Base-by-base conservation (phyloP, 2,888 invertebrate species). In the Cylloceria caligata region DNA sequence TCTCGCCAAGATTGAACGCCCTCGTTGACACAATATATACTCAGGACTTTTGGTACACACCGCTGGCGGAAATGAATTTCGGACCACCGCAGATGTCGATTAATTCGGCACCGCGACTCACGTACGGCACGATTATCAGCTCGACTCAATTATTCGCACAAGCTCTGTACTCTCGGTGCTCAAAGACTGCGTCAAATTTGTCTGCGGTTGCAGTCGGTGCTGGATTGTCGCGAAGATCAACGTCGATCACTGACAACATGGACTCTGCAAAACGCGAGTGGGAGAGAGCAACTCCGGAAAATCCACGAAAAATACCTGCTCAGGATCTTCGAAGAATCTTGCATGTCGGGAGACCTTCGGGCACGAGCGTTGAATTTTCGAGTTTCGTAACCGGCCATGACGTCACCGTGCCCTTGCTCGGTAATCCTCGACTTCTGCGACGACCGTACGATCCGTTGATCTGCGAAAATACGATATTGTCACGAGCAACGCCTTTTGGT, bases 31-130 rank as follows among this genome's bases (percentile, higher is more conserved):
- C 92, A 1, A 91, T 93, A 83, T 91, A 92, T 45, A 89, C 90
- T 0, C 91, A 92, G 69, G 90, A 93, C 67, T 92, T 92, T 65
- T 92, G 92, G 92, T 92, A 92, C 64, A 91, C 92, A 0, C 92
- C 92, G 11, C 88, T 92, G 88, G 93, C 92, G 1, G 92, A 92
- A 39, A 92, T 92, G 88, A 92, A 92, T 69, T 93, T 93, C 34
- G 92, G 92, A 0, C 92, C 92, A 0, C 92, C 93, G 0, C 92
- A 92, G 64, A 93, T 93, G 93, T 91, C 90, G 42, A 92, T 92
- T 72, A 90, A 88, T 39, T 92, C 92, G 0, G 91, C 90, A 0
- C 92, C 92, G 0, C 88, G 89, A 27, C 82, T 93, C 7, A 93
- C 92, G 2, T 93, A 92, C 60, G 93, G 93, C 2, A 90, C 89